Evolutionary conservation across 2,797 vertebrate genomes (phyloP), one percentile per base, ranked within the genome.

Genomic region (Acanthurus tractus): DNA sequence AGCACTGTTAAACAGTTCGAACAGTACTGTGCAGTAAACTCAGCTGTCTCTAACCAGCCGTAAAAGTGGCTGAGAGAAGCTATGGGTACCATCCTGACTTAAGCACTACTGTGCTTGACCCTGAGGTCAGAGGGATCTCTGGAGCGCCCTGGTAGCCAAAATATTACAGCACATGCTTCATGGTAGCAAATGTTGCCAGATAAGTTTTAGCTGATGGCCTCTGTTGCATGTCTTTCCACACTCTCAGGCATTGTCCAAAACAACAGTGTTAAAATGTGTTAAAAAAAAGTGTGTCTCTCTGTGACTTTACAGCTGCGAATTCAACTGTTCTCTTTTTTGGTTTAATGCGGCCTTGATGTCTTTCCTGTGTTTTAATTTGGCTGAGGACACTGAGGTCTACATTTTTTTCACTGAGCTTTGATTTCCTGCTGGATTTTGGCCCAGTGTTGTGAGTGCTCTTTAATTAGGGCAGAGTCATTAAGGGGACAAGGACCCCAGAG

Each of bases 391-490:
- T 46, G 10, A 81, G 70, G 58, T 79, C 83, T 87, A 68, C 50
- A 53, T 55, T 74, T 49, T 82, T 82, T 88, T 83, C 74, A 74
- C 72, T 71, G 74, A 71, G 79, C 82, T 86, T 86, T 84, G 86
- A 85, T 91, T 89, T 89, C 79, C 70, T 89, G 73, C 82, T 84
- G 78, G 71, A 86, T 76, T 69, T n/a, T 0, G 67, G 76, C 78
- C 77, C 63, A 62, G 53, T 65, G 79, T 77, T 84, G 70, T 74
- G 62, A 78, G 75, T 56, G 0, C 52, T 73, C 84, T 89, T 85
- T 85, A 89, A 91, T 89, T 81, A 88, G 64, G 45, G 57, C 45
- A 53, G 78, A 85, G 87, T 88, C 83, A 84, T 86, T 86, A 85
- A 9, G 2, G 62, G 82, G 70, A 79, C 78, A 72, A 82, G 61